These are phyloP conservation scores for Noctuana brunneofusca DNA, from an alignment of 2,888 invertebrate genomes.

Conservation along the genomic window DNA sequence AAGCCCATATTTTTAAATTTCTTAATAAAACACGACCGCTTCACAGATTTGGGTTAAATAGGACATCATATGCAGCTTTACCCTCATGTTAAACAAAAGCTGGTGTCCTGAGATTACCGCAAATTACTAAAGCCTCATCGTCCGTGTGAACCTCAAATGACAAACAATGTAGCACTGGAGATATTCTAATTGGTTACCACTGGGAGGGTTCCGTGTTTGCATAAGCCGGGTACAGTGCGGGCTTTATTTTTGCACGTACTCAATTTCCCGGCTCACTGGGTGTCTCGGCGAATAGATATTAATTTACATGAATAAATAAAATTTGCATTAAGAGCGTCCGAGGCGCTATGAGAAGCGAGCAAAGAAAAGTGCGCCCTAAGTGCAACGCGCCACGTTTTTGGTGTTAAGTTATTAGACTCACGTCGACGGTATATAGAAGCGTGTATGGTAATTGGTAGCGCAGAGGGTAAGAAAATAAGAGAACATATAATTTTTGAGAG, in stretches of 20 bases:
- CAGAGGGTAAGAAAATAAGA: conserved; percentile 10
- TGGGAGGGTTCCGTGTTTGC: conserved; percentile 55
- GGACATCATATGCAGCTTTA: conserved; percentile 27
- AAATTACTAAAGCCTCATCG: conserved; percentile 27
- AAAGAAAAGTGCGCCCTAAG: conserved; percentile 62
- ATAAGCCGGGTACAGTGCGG: conserved; percentile 57
- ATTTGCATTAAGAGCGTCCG: conserved; percentile 79
- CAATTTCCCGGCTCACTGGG: conserved; percentile 79
- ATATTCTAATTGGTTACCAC: conserved; percentile 68
- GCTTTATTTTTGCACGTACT: conserved; percentile 82
- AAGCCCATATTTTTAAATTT: conserved; percentile 19
- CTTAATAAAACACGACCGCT: conserved; percentile 11
- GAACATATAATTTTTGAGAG: background rate
- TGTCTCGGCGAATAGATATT: conserved; percentile 79
- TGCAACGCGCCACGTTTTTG: conserved; percentile 42
- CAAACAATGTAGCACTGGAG: conserved; percentile 48
- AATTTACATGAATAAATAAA: conserved; percentile 83
- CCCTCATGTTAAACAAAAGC: conserved; percentile 27
- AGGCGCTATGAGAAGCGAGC: conserved; percentile 48
- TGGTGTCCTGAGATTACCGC: conserved; percentile 32
- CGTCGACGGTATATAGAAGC: conserved; percentile 33
- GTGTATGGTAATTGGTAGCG: conserved; percentile 18
- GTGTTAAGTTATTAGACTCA: conserved; percentile 42
- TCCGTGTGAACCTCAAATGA: conserved; percentile 36
- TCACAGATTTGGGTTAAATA: conserved; percentile 32